phyloP scores from a whole-genome alignment of 2,113 vertebrate genomes.

The Pampusana beccarii region DNA sequence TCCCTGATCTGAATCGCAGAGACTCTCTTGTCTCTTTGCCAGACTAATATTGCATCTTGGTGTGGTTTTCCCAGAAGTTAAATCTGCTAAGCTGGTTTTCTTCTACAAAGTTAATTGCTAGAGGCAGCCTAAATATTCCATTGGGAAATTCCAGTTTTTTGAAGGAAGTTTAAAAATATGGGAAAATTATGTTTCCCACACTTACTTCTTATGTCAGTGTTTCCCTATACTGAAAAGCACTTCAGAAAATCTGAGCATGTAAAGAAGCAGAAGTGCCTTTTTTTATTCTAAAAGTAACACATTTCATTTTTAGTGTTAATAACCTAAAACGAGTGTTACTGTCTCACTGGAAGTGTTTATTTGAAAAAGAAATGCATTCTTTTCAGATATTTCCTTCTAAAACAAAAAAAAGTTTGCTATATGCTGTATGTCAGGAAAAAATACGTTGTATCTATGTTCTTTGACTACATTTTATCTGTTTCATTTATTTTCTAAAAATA shows the following conservation, averaged over 20 bases:
- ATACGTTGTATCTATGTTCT: neutral
- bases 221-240: neutral
- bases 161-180: constrained; percentile 8
- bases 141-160: constrained; percentile 28
- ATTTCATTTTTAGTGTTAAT: neutral
- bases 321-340: neutral
- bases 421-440: neutral
- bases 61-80: constrained; percentile 7
- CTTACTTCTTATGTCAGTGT: neutral
- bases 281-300: neutral
- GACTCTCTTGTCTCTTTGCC: constrained; percentile 26
- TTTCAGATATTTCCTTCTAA: neutral
- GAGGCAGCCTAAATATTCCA: constrained; percentile 18
- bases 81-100: constrained; percentile 15
- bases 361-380: neutral
- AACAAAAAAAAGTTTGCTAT: neutral
- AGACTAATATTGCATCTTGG: neutral
- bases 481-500: neutral
- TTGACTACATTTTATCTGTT: neutral
- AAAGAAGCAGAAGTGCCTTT: neutral
- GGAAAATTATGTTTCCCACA: constrained; percentile 37
- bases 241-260: neutral
- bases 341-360: neutral
- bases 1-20: neutral
- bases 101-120: constrained; percentile 34